phyloP scores from a whole-genome alignment of 2,888 invertebrate species.

The Carterocephalus palaemon region DNA sequence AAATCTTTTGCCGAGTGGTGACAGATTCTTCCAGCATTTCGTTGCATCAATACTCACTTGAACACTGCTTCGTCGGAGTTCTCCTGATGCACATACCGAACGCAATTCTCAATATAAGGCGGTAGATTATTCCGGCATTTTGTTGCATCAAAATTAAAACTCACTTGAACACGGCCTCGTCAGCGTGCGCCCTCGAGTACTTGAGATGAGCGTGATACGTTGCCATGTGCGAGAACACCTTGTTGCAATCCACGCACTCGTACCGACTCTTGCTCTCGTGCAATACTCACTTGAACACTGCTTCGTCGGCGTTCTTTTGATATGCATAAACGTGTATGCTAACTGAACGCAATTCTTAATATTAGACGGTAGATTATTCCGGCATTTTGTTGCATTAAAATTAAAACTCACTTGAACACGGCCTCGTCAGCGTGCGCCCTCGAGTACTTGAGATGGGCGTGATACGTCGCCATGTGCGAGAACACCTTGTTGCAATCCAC shows the following conservation, averaged over 20 bases:
- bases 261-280: conserved; percentile 55
- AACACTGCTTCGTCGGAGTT: no score
- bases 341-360: no score
- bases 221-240: conserved; percentile 62
- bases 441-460: conserved; percentile 66
- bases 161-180: conserved; percentile 64
- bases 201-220: conserved; percentile 69
- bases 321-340: no score
- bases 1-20: no score
- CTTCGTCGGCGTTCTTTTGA: no score
- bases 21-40: no score
- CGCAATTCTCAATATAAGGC: no score
- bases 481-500: conserved; percentile 60
- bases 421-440: conserved; percentile 62
- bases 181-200: conserved; percentile 63
- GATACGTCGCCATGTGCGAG: conserved; percentile 64
- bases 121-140: no score
- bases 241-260: conserved; percentile 61
- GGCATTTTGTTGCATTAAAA: conserved; percentile 1
- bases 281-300: no score
- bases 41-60: no score
- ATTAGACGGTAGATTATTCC: no score
- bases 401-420: conserved; percentile 58
- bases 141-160: conserved; percentile 36
- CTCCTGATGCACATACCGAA: no score